Conservation (phyloP, 2,888 invertebrate species). For the Eristalis arbustorum region DNA sequence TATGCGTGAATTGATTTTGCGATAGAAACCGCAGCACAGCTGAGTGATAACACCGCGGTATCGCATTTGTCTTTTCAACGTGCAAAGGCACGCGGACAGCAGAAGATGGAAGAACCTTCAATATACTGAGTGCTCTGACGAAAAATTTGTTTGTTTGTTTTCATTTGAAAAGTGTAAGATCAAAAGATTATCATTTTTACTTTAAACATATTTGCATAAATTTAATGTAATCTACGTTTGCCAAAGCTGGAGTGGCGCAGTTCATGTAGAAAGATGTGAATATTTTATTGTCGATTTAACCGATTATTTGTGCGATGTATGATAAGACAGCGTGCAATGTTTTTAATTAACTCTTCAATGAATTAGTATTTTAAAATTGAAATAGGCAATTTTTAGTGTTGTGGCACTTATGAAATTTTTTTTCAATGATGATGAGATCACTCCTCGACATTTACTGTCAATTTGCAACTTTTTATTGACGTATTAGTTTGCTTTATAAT, state of each 20-base stretch:
- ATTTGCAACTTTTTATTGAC: neutral
- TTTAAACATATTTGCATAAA: neutral
- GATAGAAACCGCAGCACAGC: conserved; percentile 17
- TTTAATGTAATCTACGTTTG: conserved; percentile 9
- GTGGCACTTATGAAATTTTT: neutral
- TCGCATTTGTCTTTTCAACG: neutral
- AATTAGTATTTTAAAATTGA: neutral
- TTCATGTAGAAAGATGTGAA: neutral
- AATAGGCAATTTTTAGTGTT: neutral
- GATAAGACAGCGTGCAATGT: neutral
- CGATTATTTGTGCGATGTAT: neutral
- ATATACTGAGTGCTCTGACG: neutral
- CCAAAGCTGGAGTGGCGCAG: neutral
- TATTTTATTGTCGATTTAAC: neutral
- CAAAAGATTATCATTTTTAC: neutral
- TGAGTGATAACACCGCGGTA: neutral
- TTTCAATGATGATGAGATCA: neutral
- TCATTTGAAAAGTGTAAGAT: neutral
- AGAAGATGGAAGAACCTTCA: neutral
- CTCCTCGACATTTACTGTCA: neutral
- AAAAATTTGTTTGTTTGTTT: neutral
- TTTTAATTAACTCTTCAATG: neutral
- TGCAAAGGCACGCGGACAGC: neutral
- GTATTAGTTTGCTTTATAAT: neutral
- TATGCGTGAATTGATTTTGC: conserved; percentile 13